Evolutionary conservation across 2,113 vertebrate species (phyloP).

Genomic region (Felis catus): F.catus_Fca126_mat1.0 CM031419.1:56387001-56387500

Average conservation of each 20-base stretch:
- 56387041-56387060: background rate
- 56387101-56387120: background rate
- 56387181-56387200: too few species aligned
- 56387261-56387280: too few species aligned
- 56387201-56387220: too few species aligned
- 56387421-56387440: background rate
- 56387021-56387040: background rate
- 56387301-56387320: too few species aligned
- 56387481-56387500: background rate
- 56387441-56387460: background rate
- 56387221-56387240: too few species aligned
- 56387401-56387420: background rate
- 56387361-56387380: background rate
- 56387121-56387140: too few species aligned
- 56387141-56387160: too few species aligned
- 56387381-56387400: background rate
- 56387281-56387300: too few species aligned
- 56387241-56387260: too few species aligned
- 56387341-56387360: too few species aligned
- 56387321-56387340: too few species aligned
- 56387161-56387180: too few species aligned
- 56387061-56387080: conserved; percentile 22
- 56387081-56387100: background rate
- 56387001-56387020: background rate
- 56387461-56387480: background rate